Evolutionary conservation across 2,888 invertebrate genomes (phyloP).

Genomic region (Melieria picta): DNA sequence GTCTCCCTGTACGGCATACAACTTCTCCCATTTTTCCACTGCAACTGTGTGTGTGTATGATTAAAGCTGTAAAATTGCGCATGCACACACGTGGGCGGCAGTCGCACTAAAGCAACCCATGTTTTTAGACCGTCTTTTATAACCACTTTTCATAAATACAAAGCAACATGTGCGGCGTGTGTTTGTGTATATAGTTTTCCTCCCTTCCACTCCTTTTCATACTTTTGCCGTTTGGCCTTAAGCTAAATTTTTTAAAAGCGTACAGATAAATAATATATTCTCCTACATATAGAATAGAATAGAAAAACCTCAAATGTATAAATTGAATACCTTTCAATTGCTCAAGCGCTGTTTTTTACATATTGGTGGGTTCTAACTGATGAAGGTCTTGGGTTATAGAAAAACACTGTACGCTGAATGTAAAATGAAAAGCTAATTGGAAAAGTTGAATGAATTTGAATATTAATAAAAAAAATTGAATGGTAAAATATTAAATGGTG

Average conservation of each 20-base stretch:
- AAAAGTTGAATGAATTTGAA: too few species aligned
- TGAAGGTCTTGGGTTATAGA: too few species aligned
- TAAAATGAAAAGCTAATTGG: too few species aligned
- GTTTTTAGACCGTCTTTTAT: constrained; percentile 1
- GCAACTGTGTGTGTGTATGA: constrained; percentile 3
- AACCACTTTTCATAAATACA: constrained; percentile 7
- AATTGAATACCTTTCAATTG: too few species aligned
- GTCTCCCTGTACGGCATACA: too few species aligned
- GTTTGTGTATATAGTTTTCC: neutral
- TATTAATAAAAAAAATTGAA: too few species aligned
- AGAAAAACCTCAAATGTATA: neutral
- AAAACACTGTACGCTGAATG: too few species aligned
- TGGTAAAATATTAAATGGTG: too few species aligned
- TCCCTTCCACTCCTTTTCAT: neutral
- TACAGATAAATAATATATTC: neutral
- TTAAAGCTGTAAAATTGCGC: constrained; percentile 1
- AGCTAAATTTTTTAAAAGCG: neutral
- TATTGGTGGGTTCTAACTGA: too few species aligned
- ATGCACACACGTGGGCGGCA: neutral
- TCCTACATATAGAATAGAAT: neutral
- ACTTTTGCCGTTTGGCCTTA: constrained; percentile 1
- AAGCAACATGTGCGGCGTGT: neutral
- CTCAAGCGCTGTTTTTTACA: too few species aligned
- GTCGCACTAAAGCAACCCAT: neutral
- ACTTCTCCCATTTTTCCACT: neutral